Evolutionary conservation across 1,140 invertebrate species (phyloP), one percentile per base, ranked within the genome.

Genomic region (Diprion similis): DNA sequence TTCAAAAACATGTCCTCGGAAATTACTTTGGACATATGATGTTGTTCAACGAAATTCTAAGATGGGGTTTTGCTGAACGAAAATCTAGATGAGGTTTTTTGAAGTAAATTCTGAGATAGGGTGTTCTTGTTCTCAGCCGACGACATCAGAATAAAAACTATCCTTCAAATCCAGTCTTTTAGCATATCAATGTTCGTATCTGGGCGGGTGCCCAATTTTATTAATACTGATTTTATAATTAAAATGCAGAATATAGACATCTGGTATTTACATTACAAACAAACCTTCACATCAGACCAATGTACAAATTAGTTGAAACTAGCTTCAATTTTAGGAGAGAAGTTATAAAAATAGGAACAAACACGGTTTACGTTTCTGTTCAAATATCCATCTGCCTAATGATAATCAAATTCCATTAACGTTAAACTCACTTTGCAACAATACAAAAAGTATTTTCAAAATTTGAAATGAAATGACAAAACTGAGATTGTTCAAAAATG

Each of bases 201-300:
- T 0, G 51, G 51, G 51, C n/a, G 51, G 11, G 3, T 59, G 11
- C 51, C 51, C 11, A 59, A 59, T 59, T 59, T n/a, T 13, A 59
- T 59, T 59, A n/a, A 59, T 59, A 59, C 51, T 59, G 51, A 59
- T 59, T 59, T 59, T 59, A 59, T n/a, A 59, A 59, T 59, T n/a
- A 59, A 59, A 59, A 59, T 8, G 51, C 51, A 59, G 11, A 3
- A 59, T 59, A 59, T 59, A 13, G 51, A 59, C 51, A 59, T 59
- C n/a, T 8, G 51, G 51, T 59, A 59, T 59, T 2, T 59, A 13
- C 51, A 59, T 13, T 59, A 59, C 51, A 59, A 59, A 59, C 51
- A 59, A 59, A 59, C 51, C 8, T n/a, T 13, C 51, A 59, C 51
- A 59, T 59, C 4, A n/a, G 11, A 59, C 51, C 51, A n/a, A n/a